A percentile compares a stretch with the other conserved stretches of the same genome.
Evolutionary conservation across 2,888 invertebrate species (phyloP).

Genomic region (Mechanitis mazaeus): DNA sequence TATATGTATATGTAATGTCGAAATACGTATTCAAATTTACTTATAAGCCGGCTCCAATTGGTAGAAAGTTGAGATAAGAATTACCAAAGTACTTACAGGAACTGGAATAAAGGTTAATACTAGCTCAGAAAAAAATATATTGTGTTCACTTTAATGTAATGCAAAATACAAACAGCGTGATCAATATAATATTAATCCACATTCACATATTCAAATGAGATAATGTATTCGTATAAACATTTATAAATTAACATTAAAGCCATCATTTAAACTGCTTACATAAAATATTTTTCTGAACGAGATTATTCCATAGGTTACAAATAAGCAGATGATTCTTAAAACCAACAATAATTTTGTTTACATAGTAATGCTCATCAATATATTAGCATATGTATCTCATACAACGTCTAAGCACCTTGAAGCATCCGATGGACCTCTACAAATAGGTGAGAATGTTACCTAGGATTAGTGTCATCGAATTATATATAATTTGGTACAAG

Average conservation of each 20-base stretch:
- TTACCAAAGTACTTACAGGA: neutral
- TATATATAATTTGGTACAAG: constrained; percentile 28
- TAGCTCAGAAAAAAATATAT: neutral
- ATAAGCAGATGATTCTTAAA: constrained; percentile 1
- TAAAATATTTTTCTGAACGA: neutral
- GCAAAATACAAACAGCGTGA: neutral
- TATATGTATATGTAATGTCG: too few species aligned
- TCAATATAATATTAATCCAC: neutral
- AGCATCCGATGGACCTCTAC: constrained; percentile 43
- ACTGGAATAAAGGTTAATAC: constrained; percentile 1
- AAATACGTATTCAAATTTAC: too few species aligned
- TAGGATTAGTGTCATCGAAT: constrained; percentile 41
- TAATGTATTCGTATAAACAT: neutral
- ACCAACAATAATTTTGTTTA: constrained; percentile 15
- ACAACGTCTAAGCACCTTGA: constrained; percentile 29
- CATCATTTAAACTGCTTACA: neutral
- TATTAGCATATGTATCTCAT: constrained; percentile 21
- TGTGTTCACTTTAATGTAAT: neutral
- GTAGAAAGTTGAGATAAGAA: constrained; percentile 1
- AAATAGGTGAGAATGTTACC: constrained; percentile 50
- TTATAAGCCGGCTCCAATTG: too few species aligned
- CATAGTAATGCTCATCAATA: constrained; percentile 19
- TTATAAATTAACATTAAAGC: neutral
- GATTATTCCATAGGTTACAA: neutral
- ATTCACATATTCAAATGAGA: constrained; percentile 2